phyloP scores from a whole-genome alignment of 1,140 invertebrate species.

The Phocides pigmalion region DNA sequence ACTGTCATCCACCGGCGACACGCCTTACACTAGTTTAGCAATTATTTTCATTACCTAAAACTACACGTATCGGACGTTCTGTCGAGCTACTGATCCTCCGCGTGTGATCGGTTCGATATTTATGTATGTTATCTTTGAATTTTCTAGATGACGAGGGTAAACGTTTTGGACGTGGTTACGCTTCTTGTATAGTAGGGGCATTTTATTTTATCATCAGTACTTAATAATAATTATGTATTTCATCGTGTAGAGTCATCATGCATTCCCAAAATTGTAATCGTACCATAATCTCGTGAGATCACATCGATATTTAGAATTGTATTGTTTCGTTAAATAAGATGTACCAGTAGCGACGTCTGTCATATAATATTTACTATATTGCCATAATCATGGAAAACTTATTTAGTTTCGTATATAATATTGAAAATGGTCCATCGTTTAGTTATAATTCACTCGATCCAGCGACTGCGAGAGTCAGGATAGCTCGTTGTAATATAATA shows the following conservation, averaged over 20 bases:
- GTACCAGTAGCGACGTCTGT: slow-evolving; percentile 64
- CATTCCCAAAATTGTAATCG: slow-evolving; percentile 79
- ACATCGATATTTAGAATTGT: slow-evolving; percentile 76
- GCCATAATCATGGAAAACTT: slow-evolving; percentile 57
- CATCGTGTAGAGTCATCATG: slow-evolving; percentile 71
- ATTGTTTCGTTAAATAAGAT: slow-evolving; percentile 75
- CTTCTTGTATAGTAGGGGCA: slow-evolving; percentile 61
- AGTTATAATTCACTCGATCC: slow-evolving; percentile 53
- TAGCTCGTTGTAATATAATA: slow-evolving; percentile 68
- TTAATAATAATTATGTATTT: slow-evolving; percentile 75
- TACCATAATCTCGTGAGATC: slow-evolving; percentile 66
- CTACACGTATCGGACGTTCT: slow-evolving; percentile 50
- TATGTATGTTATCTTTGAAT: slow-evolving; percentile 60
- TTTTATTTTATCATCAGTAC: slow-evolving; percentile 75
- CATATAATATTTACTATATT: slow-evolving; percentile 61
- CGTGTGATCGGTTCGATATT: slow-evolving; percentile 39
- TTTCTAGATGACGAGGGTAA: slow-evolving; percentile 55
- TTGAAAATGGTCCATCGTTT: slow-evolving; percentile 41
- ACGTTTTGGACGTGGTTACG: slow-evolving; percentile 53
- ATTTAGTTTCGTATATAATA: slow-evolving; percentile 37
- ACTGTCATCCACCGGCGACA: slow-evolving; percentile 10
- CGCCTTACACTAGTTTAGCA: slow-evolving; percentile 49
- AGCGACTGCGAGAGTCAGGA: slow-evolving; percentile 65
- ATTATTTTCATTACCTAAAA: slow-evolving; percentile 81
- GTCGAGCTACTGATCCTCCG: slow-evolving; percentile 28